Percentiles rank a stretch among this genome's conserved stretches.
phyloP scores from a whole-genome alignment of 2,113 vertebrate species.

The Austrofundulus limnaeus region DNA sequence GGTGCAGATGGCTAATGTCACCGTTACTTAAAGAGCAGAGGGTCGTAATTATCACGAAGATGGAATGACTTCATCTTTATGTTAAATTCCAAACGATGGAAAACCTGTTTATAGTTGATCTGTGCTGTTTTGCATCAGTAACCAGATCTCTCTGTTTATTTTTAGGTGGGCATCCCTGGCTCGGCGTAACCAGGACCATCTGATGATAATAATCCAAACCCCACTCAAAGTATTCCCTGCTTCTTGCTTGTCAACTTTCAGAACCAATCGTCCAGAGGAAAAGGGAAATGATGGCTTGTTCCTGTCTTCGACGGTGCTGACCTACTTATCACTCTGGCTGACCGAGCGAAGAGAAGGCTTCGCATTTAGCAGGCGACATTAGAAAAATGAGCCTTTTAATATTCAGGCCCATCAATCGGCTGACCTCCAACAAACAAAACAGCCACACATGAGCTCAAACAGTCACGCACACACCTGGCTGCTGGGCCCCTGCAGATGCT shows the following conservation, averaged over 20 bases:
- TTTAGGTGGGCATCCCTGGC: constrained; percentile 47
- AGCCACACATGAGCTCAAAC: constrained; percentile 9
- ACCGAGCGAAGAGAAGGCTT: constrained; percentile 25
- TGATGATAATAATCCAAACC: background rate
- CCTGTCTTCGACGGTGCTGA: constrained; percentile 37
- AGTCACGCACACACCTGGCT: constrained; percentile 2
- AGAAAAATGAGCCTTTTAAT: constrained; percentile 29
- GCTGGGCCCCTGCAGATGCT: constrained; percentile 25
- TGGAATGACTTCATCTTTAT: constrained; percentile 28
- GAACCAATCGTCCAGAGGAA: constrained; percentile 7
- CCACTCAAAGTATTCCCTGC: constrained; percentile 28
- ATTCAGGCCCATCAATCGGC: constrained; percentile 50
- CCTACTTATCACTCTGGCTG: constrained; percentile 33
- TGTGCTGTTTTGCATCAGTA: constrained; percentile 6
- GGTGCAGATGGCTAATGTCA: constrained; percentile 39
- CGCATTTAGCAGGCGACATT: constrained; percentile 36
- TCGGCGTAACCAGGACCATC: constrained; percentile 10
- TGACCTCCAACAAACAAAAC: constrained; percentile 35
- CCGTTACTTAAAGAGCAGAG: constrained; percentile 41
- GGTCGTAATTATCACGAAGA: constrained; percentile 27
- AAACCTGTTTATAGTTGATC: background rate
- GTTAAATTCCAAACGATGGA: constrained; percentile 19
- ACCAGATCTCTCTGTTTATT: constrained; percentile 48
- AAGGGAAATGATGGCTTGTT: constrained; percentile 12
- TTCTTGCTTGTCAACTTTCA: constrained; percentile 29